phyloP scores from a whole-genome alignment of 2,797 vertebrate species.

The Coregonus ussuriensis region DNA sequence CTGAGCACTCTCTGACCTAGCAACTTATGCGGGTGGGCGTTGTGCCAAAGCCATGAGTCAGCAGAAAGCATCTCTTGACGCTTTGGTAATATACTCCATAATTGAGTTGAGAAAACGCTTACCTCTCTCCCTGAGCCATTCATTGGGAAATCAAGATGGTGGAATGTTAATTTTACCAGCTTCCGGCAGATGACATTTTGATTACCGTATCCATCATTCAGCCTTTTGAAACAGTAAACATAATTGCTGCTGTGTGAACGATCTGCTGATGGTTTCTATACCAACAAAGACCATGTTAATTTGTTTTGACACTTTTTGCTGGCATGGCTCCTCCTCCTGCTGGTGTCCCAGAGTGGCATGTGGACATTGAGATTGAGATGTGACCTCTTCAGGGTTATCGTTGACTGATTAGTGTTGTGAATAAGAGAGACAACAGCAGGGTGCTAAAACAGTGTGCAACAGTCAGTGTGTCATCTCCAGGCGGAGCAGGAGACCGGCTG shows the following conservation, averaged over 20 bases:
- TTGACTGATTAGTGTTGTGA: not conserved
- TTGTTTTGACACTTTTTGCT: conserved; percentile 28
- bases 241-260: conserved; percentile 51
- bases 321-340: not conserved
- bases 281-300: conserved; percentile 24
- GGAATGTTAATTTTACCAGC: conserved; percentile 57
- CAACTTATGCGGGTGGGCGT: conserved; percentile 32
- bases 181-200: conserved; percentile 50
- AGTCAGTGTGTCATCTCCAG: conserved; percentile 46
- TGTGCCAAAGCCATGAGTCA: conserved; percentile 37
- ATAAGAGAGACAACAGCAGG: too few species aligned
- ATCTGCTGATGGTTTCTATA: conserved; percentile 41
- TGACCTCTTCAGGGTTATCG: not conserved
- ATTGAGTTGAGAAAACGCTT: conserved; percentile 59
- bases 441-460: not conserved
- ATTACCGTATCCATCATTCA: conserved; percentile 54
- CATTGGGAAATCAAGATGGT: conserved; percentile 45
- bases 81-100: conserved; percentile 48
- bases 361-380: not conserved
- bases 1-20: conserved; percentile 35
- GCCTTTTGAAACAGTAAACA: conserved; percentile 24
- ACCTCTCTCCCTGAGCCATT: conserved; percentile 32
- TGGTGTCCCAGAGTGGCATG: not conserved
- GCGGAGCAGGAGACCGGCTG: conserved; percentile 76
- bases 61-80: conserved; percentile 33